Percentiles rank a stretch among this genome's conserved stretches.
These are phyloP conservation scores for Lichenostomus cassidix DNA, from an alignment of 2,113 vertebrate species.

Conservation along the genomic window DNA sequence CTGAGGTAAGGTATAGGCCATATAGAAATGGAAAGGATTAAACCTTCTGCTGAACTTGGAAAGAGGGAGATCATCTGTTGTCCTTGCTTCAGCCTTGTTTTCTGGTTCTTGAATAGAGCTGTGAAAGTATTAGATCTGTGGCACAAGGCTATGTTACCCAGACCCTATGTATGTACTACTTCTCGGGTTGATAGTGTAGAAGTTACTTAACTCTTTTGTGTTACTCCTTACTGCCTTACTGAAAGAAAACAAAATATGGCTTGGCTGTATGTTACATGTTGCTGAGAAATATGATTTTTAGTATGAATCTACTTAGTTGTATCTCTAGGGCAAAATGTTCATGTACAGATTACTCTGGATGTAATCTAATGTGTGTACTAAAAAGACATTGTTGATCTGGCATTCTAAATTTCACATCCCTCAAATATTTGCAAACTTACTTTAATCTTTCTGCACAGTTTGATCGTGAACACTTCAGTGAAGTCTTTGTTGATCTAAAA, in stretches of 20 bases:
- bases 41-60: neutral
- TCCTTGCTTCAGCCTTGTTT: neutral
- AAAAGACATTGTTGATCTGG: neutral
- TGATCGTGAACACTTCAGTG: constrained; percentile 95
- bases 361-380: neutral
- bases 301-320: neutral
- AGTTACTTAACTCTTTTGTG: neutral
- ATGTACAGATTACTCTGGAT: neutral
- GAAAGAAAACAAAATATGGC: neutral
- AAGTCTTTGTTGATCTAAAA: constrained; percentile 97
- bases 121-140: neutral
- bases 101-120: neutral
- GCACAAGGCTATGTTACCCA: neutral
- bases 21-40: neutral
- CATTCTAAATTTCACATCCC: neutral
- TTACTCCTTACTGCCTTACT: neutral
- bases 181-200: neutral
- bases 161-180: rapidly evolving
- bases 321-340: neutral
- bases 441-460: constrained; percentile 78
- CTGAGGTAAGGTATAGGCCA: neutral
- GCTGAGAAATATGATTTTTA: neutral
- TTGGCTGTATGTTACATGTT: neutral
- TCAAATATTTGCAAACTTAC: neutral
- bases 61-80: neutral